A percentile compares a stretch with the other conserved stretches of the same genome.
Evolutionary conservation across 2,797 vertebrate species (phyloP).

Genomic region (Emydoidea blandingii): DNA sequence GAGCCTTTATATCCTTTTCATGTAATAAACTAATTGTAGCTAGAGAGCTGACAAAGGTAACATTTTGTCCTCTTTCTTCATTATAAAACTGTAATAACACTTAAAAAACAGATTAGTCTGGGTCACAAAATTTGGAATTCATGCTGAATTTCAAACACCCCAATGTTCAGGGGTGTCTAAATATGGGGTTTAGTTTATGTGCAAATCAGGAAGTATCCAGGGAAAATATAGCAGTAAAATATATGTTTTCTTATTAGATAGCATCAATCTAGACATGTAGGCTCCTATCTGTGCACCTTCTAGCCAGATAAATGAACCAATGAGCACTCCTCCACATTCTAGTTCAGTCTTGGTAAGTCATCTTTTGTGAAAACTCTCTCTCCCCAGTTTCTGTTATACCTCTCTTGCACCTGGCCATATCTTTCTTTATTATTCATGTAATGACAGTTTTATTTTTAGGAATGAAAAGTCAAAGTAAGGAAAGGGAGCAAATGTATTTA

Average conservation of each 20-base stretch:
- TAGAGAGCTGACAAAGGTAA: background rate
- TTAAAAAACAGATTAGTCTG: background rate
- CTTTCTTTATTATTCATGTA: background rate
- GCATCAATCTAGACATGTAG: background rate
- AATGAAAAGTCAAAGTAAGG: background rate
- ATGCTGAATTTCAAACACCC: background rate
- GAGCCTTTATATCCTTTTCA: background rate
- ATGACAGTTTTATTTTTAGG: conserved; percentile 9
- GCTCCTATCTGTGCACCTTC: background rate
- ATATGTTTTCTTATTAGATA: background rate
- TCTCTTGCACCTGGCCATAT: background rate
- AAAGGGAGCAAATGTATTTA: conserved; percentile 39
- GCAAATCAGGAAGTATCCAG: background rate
- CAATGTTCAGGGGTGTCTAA: background rate
- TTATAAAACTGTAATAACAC: conserved; percentile 2
- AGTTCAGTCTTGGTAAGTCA: background rate
- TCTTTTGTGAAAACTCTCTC: background rate
- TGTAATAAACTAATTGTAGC: background rate
- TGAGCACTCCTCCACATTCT: background rate
- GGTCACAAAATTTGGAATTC: background rate
- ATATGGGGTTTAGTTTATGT: background rate
- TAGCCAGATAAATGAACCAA: background rate
- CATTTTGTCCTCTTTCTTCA: background rate
- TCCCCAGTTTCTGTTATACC: background rate
- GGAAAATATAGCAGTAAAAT: conserved; percentile 1